A percentile compares a stretch with the other conserved stretches of the same genome.
Conservation (phyloP, 2,797 vertebrate genomes). For the Psittacula derbiana region DNA sequence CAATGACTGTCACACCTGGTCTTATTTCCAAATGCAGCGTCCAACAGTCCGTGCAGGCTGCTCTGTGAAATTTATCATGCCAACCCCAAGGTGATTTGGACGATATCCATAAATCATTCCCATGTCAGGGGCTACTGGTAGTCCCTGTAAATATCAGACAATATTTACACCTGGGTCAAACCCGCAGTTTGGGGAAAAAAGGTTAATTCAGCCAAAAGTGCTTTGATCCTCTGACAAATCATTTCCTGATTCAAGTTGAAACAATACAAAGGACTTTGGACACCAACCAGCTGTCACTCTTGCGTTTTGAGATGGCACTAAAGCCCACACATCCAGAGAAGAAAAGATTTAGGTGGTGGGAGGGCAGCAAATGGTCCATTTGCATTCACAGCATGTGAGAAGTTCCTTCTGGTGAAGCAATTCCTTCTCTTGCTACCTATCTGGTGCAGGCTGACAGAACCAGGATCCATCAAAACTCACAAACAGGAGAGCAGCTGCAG, state of each 20-base stretch:
- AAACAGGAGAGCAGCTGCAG: neutral
- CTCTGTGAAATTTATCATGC: neutral
- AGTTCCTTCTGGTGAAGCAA: neutral
- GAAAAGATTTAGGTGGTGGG: neutral
- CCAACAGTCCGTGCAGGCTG: neutral
- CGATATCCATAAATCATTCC: neutral
- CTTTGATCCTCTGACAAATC: conserved; percentile 76
- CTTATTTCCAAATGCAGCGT: neutral
- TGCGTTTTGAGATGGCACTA: conserved; percentile 21
- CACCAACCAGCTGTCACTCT: conserved; percentile 63
- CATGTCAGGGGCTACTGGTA: neutral
- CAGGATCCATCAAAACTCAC: neutral
- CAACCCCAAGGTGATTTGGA: neutral
- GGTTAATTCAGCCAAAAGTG: conserved; percentile 53
- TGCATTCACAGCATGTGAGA: neutral
- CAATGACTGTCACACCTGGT: neutral
- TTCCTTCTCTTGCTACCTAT: neutral
- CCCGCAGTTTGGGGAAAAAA: conserved; percentile 33
- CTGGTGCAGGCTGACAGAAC: neutral
- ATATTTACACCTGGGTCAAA: conserved; percentile 56
- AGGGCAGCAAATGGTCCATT: neutral
- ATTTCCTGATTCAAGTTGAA: conserved; percentile 73
- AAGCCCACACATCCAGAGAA: neutral
- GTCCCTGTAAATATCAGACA: neutral
- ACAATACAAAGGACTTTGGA: conserved; percentile 67